Base-by-base conservation (phyloP, 1,140 invertebrate species). In the Anastrepha obliqua region DNA sequence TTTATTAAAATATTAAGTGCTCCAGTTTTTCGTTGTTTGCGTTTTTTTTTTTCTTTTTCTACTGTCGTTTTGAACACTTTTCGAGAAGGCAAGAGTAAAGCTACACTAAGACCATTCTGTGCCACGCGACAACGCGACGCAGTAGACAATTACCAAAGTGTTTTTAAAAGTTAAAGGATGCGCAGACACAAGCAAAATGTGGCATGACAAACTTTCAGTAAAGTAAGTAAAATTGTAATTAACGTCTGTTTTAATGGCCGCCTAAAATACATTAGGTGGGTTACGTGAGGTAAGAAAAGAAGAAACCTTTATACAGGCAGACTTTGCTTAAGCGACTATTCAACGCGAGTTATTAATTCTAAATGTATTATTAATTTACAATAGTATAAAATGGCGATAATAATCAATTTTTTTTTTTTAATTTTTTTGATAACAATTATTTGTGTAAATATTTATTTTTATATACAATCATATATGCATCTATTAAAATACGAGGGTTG, bases 221-320 rank as follows among this genome's bases (percentile, higher is more conserved):
- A 81, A 81, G 74, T 81, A 81, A 55, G 74, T 81, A 81, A 81
- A 81, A 81, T 81, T 58, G 74, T 81, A 81, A 81, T 81, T 81
- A 81, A 20, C 44, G 47, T 81, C 55, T 51, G 9, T 55, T 55
- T 55, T 81, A 51, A 55, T 51, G 74, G 74, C 44, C 47, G 74
- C n/a, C 44, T 20, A 29, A 81, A 58, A 55, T 15, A 55, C 74
- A 81, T 55, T 74, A 74, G 44, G 44, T 44, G 13, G 29, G 65
- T 9, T 42, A 67, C 29, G 29, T 11, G 65, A 3, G 3, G 39
- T 29, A 74, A 64, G 17, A 1, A 0, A 29, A 29, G 29, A 29
- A 29, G 1, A 29, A 29, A 29, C 29, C 0, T 29, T 29, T 29
- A 29, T 29, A 29, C 29, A 29, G 29, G 29, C 29, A 29, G 29